Percentiles rank a stretch among this genome's conserved stretches.
These are phyloP conservation scores for Apis cerana DNA, from an alignment of 1,140 invertebrate species.

Conservation along the genomic window DNA sequence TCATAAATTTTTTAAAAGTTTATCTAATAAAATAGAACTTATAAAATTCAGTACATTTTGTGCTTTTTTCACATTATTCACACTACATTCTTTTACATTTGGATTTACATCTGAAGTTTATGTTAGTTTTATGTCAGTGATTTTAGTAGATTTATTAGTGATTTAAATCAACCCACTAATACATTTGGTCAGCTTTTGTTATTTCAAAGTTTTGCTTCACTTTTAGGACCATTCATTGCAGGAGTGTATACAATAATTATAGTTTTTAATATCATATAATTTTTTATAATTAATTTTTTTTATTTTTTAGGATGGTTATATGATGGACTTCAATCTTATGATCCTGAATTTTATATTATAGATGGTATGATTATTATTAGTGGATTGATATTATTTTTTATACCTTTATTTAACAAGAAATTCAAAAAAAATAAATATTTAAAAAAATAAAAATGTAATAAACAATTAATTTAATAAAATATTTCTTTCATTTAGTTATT, in stretches of 20 bases:
- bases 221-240: slow-evolving; percentile 93
- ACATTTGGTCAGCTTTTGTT: slow-evolving; percentile 95
- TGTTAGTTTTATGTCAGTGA: slow-evolving; percentile 95
- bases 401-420: slow-evolving; percentile 88
- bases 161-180: slow-evolving; percentile 93
- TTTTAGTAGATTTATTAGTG: slow-evolving; percentile 92
- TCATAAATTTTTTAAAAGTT: slow-evolving; percentile 57
- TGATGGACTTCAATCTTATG: slow-evolving; percentile 89
- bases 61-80: slow-evolving; percentile 85
- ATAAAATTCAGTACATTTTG: slow-evolving; percentile 86
- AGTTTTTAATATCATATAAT: background rate
- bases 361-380: slow-evolving; percentile 92
- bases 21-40: slow-evolving; percentile 58
- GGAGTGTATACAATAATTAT: slow-evolving; percentile 83
- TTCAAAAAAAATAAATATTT: slow-evolving; percentile 26
- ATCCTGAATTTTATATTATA: slow-evolving; percentile 91
- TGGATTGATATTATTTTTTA: slow-evolving; percentile 93
- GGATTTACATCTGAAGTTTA: slow-evolving; percentile 96
- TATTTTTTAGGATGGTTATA: slow-evolving; percentile 89
- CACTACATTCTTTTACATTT: slow-evolving; percentile 90
- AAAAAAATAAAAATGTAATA: slow-evolving; percentile 18
- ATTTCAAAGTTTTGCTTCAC: slow-evolving; percentile 95
- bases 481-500: background rate
- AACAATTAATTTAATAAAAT: slow-evolving; percentile 23
- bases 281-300: slow-evolving; percentile 45